Evolutionary conservation across 2,113 vertebrate genomes (phyloP), one percentile per base, ranked within the genome.

Genomic region (Siphamia tubifer): DNA sequence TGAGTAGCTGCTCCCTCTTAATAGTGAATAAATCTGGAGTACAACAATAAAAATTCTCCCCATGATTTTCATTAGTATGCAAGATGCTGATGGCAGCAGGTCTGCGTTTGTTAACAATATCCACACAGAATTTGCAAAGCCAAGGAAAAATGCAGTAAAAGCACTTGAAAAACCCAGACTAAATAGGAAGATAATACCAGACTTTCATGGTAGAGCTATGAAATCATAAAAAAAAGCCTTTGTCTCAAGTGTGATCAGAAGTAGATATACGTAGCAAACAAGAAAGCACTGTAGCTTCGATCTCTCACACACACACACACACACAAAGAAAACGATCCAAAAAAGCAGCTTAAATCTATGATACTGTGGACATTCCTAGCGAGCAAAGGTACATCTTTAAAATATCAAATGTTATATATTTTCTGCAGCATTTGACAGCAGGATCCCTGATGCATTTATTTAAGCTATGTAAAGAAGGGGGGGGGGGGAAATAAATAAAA

Each of bases 31-130:
- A n/a, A 72, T 79, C 78, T 69, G 39, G 24, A 31, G 24, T 6
- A 57, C 38, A 69, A 66, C 68, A 73, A 79, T 77, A 75, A 56
- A 47, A 72, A 69, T 64, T 62, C 28, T 53, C 58, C 38, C 38
- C 42, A 57, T 76, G 81, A 68, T 57, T 77, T 24, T 49, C 57
- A 84, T 83, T 82, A 72, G 68, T 64, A 70, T 83, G 57, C 80
- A 68, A 60, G 60, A 48, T 81, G 76, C 86, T 82, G 80, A 77
- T 75, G 68, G 68, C 68, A 85, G 78, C 78, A 77, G 66, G 61
- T 71, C 57, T 77, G 66, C 54, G 55, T 63, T 69, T 84, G 70
- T 75, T 75, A 77, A 80, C 68, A 77, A 65, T 71, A 64, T 66
- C 44, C 58, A 75, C 32, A 62, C 16, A 23, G 13, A 58, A 9